phyloP scores from a whole-genome alignment of 2,888 invertebrate genomes.

The Chydorus sphaericus region DNA sequence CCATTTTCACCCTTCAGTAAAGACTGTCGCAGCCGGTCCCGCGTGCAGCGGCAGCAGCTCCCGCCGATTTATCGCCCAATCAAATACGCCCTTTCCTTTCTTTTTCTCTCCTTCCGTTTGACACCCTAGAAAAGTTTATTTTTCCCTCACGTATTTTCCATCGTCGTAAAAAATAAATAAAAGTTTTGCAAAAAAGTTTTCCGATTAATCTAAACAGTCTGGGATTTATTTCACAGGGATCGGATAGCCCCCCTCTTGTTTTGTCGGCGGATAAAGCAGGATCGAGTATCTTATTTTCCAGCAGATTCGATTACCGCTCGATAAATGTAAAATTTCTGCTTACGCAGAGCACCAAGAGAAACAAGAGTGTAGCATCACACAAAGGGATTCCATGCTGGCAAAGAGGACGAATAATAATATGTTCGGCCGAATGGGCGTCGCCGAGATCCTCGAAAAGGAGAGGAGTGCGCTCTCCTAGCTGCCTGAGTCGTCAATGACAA shows the following conservation, averaged over 20 bases:
- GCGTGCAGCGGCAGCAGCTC: not conserved
- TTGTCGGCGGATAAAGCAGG: not conserved
- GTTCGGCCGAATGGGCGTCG: not conserved
- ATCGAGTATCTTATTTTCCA: not conserved
- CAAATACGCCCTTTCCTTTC: not conserved
- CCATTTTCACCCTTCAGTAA: not conserved
- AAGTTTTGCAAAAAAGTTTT: too few relatives aligned
- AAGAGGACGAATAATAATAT: not conserved
- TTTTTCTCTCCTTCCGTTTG: not conserved
- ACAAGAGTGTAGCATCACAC: not conserved
- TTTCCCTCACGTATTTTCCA: too few relatives aligned
- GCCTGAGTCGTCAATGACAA: not conserved
- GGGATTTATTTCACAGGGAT: conserved; percentile 1
- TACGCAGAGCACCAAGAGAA: not conserved
- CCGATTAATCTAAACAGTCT: too few relatives aligned
- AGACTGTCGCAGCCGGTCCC: not conserved
- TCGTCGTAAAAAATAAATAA: too few relatives aligned
- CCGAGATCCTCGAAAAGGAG: not conserved
- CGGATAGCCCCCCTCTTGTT: too few relatives aligned
- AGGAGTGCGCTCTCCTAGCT: not conserved
- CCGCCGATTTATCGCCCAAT: too few relatives aligned
- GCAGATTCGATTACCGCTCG: too few relatives aligned
- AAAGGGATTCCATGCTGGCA: not conserved
- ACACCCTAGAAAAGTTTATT: not conserved
- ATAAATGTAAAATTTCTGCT: too few relatives aligned